Evolutionary conservation across 2,797 vertebrate species (phyloP), one percentile per base, ranked within the genome.

Genomic region (Myoxocephalus aenaeus): DNA sequence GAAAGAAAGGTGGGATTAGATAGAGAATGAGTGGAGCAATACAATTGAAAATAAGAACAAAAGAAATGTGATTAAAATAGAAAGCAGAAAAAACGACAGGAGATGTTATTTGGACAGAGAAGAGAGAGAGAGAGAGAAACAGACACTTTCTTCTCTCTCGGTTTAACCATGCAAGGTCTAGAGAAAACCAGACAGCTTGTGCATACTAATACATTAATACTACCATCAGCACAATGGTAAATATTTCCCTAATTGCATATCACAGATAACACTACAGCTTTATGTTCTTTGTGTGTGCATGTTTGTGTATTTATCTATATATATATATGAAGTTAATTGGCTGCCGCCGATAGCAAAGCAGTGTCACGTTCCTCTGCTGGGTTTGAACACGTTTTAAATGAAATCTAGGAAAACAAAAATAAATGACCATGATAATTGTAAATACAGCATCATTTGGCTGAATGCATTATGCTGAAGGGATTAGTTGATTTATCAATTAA

Each of bases 191-290:
- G 61, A 82, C 90, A 83, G 78, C 80, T 70, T 79, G 67, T 82
- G 87, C 84, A 89, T 87, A 86, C 86, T 73, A 87, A 92, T 84
- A 82, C 67, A 88, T 83, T 83, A 76, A 91, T 72, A 84, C 74
- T 64, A 65, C 53, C 81, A 87, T 87, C 90, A 87, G 89, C 86
- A 85, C 81, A 82, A 83, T 75, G 76, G 76, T 74, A 92, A 90
- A 92, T 88, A 92, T 86, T 79, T 36, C 58, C 59, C 69, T 92
- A 86, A 93, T 89, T 93, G 84, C 82, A 90, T 75, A 90, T 92
- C 82, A 88, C 75, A 88, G 82, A 93, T 90, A 91, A 86, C 79
- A 51, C 64, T 57, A 50, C 44, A 80, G 87, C 84, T 82, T 86
- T 73, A 81, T 63, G 80, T 65, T 34, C 53, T 81, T 75, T 81